Conservation (phyloP, 1,140 invertebrate species). For the Drosophila novamexicana region DNA sequence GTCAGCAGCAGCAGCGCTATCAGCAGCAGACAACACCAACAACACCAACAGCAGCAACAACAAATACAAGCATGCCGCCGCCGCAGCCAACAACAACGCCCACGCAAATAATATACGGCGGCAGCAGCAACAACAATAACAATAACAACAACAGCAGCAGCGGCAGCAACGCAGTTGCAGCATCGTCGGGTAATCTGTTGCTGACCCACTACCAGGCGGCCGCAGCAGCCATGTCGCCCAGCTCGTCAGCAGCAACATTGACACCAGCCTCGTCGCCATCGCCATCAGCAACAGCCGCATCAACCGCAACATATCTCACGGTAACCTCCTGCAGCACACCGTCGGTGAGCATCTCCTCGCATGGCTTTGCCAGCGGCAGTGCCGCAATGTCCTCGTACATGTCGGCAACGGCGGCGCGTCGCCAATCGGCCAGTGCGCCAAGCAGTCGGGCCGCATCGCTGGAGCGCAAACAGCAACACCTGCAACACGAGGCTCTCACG, state of each 20-base stretch:
- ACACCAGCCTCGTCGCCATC: slow-evolving; percentile 35
- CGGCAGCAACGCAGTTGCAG: neutral
- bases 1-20: slow-evolving; percentile 84
- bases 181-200: slow-evolving; percentile 49
- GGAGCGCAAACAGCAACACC: slow-evolving; percentile 68
- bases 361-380: slow-evolving; percentile 65
- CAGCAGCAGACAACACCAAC: slow-evolving; percentile 64
- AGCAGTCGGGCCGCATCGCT: slow-evolving; percentile 71
- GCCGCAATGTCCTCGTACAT: slow-evolving; percentile 68
- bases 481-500: slow-evolving; percentile 33
- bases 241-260: slow-evolving; percentile 13
- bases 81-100: slow-evolving; percentile 58
- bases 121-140: neutral
- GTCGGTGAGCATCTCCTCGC: slow-evolving; percentile 72
- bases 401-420: slow-evolving; percentile 66
- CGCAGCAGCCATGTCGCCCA: slow-evolving; percentile 35
- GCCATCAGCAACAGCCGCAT: slow-evolving; percentile 22
- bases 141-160: slow-evolving; percentile 22
- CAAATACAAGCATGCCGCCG: slow-evolving; percentile 64
- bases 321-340: slow-evolving; percentile 54
- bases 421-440: slow-evolving; percentile 74
- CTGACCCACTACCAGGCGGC: slow-evolving; percentile 58
- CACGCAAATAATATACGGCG: slow-evolving; percentile 67
- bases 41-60: slow-evolving; percentile 48
- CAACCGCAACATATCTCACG: slow-evolving; percentile 28